phyloP scores from a whole-genome alignment of 2,797 vertebrate genomes.

The Gambelia wislizenii region DNA sequence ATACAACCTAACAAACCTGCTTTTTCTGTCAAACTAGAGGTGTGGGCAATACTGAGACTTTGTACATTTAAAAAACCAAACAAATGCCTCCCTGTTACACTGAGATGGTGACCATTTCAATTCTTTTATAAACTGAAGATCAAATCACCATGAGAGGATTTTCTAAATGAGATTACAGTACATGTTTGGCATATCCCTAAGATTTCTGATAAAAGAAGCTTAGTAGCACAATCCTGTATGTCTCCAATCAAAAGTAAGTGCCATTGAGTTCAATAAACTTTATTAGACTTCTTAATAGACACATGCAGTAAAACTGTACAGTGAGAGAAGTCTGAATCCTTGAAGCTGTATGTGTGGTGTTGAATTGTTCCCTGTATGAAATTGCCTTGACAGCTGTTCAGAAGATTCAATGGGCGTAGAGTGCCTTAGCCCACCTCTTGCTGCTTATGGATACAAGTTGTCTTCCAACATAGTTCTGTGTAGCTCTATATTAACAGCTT shows the following conservation, averaged over 20 bases:
- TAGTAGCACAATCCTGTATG: neutral
- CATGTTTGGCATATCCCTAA: neutral
- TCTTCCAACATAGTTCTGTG: neutral
- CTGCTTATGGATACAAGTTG: neutral
- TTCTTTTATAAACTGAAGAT: neutral
- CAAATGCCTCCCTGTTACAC: neutral
- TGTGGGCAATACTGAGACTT: neutral
- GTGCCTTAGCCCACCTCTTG: neutral
- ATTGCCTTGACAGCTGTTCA: neutral
- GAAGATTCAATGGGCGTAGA: neutral
- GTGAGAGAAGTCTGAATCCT: neutral
- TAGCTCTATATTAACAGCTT: neutral
- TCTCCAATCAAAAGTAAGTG: neutral
- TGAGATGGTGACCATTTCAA: fast-evolving
- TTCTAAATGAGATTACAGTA: neutral
- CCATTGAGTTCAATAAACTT: neutral
- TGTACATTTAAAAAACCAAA: neutral
- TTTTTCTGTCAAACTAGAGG: neutral
- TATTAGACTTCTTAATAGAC: neutral
- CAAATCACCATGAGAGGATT: neutral
- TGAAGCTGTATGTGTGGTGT: neutral
- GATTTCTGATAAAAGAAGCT: neutral
- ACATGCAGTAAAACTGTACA: neutral
- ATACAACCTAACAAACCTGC: neutral
- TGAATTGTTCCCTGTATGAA: neutral